Evolutionary conservation across 2,113 vertebrate genomes (phyloP), one percentile per base, ranked within the genome.

Genomic region (Romanogobio albipinnatus): DNA sequence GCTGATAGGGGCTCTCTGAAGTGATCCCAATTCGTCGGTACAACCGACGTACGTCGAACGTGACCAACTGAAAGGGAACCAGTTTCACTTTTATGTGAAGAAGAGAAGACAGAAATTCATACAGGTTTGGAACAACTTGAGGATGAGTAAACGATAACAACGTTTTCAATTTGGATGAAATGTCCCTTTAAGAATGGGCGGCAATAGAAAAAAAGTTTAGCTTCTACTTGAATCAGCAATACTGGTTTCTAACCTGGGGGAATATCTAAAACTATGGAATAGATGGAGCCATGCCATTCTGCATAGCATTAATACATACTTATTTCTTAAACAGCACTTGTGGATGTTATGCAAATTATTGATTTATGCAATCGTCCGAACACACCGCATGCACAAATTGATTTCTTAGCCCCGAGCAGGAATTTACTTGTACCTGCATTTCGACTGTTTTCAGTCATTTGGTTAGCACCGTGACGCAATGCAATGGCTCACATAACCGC

Each of bases 401-500:
- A 58, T 53, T 51, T 81, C 33, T 43, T 71, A 36, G 26, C 80
- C 80, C 47, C 11, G 56, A 71, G 66, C 80, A n/a, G 66, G 33
- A 58, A 47, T 58, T 56, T 58, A 5, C 8, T 71, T 51, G 45
- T 81, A 81, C 43, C 45, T 86, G 87, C 84, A 81, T 19, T 78
- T 86, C 58, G 84, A 73, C 47, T 81, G 53, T 78, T 77, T 58
- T 86, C 81, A 82, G 75, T 82, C 86, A 90, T 85, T 70, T 77
- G 85, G 70, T 76, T 84, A 85, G 74, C 83, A 73, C 53, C 86
- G 86, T 83, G 73, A 61, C 91, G 86, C 87, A 87, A 89, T 93
- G 91, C 92, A 83, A 51, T 29, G 49, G 84, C 90, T 91, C 74
- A 43, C 81, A 88, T 92, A 91, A 91, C 88, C 88, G 86, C 90